These are phyloP conservation scores for Drosophila triauraria DNA, from an alignment of 1,140 invertebrate genomes.

Conservation along the genomic window DNA sequence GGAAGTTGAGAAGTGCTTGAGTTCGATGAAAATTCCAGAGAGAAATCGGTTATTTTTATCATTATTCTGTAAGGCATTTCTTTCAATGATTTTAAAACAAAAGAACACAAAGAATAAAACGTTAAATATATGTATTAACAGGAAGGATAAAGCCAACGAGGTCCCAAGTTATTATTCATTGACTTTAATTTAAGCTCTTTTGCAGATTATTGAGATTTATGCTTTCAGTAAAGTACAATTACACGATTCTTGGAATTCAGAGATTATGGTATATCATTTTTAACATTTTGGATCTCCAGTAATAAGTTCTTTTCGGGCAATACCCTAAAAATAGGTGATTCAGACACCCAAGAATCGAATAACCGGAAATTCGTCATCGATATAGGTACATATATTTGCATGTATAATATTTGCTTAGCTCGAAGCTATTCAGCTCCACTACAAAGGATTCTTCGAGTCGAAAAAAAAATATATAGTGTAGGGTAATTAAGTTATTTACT, in stretches of 20 bases:
- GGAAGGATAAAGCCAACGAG: conserved; percentile 12
- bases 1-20: neutral
- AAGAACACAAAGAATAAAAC: neutral
- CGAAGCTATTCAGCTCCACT: neutral
- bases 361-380: conserved; percentile 35
- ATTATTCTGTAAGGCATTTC: neutral
- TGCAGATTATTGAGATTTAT: conserved; percentile 36
- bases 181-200: conserved; percentile 19
- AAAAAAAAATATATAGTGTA: neutral
- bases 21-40: neutral
- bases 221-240: conserved; percentile 15
- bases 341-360: conserved; percentile 10
- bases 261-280: neutral
- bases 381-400: neutral
- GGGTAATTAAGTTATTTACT: conserved; percentile 2
- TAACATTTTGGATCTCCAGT: neutral
- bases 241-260: neutral
- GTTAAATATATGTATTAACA: conserved; percentile 1
- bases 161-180: conserved; percentile 9
- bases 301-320: too few species aligned
- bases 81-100: neutral
- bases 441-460: conserved; percentile 3
- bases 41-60: neutral
- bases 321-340: conserved; percentile 4
- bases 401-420: neutral